Percentiles rank a stretch among this genome's conserved stretches.
These are phyloP conservation scores for Shargacucullia verbasci DNA, from an alignment of 2,888 invertebrate species.

Conservation along the genomic window DNA sequence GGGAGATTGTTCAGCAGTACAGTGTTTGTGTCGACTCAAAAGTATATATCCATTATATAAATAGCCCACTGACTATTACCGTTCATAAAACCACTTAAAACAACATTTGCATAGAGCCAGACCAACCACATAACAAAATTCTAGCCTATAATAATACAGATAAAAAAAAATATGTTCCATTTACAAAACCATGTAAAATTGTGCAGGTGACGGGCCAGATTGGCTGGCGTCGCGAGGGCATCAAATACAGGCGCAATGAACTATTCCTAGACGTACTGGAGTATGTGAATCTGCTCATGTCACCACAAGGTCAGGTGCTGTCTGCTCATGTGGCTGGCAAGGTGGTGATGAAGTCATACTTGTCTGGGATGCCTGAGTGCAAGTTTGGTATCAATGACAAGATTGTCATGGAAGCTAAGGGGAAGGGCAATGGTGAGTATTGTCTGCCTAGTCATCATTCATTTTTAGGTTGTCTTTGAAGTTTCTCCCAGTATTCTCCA, in stretches of 20 bases:
- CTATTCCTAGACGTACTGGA: slow-evolving; percentile 99
- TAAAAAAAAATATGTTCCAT: no score
- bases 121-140: no score
- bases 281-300: slow-evolving; percentile 99
- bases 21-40: no score
- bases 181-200: neutral
- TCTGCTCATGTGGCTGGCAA: slow-evolving; percentile 99
- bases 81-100: no score
- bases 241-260: slow-evolving; percentile 99
- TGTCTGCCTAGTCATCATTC: no score
- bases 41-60: no score
- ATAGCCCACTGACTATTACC: no score
- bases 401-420: slow-evolving; percentile 99
- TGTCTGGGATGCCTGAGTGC: slow-evolving; percentile 99
- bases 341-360: slow-evolving; percentile 99
- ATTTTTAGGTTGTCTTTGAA: no score
- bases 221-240: slow-evolving; percentile 99
- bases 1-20: no score
- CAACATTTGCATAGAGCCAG: no score
- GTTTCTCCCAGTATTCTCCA: no score
- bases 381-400: slow-evolving; percentile 99
- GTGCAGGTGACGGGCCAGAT: slow-evolving; percentile 97
- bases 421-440: slow-evolving; percentile 90
- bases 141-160: no score
- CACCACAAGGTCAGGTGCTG: slow-evolving; percentile 99